Conservation (phyloP, 2,797 vertebrate species). For the Lacerta bilineata region DNA sequence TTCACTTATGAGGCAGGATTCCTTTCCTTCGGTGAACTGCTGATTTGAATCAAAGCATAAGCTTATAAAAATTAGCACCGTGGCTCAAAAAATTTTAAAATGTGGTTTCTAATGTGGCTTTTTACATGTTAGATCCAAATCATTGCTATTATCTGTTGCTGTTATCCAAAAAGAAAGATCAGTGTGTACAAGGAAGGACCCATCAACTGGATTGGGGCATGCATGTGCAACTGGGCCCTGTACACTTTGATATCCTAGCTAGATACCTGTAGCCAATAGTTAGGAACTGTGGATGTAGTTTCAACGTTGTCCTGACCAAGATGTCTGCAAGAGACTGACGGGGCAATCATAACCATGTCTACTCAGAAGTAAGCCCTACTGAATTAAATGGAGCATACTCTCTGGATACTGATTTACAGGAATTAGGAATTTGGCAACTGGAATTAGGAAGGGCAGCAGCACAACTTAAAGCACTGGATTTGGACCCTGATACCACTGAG, state of each 20-base stretch:
- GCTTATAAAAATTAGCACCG: constrained; percentile 33
- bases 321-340: not conserved
- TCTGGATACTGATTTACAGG: not conserved
- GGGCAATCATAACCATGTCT: no score
- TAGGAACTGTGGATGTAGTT: not conserved
- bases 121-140: not conserved
- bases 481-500: not conserved
- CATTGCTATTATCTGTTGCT: not conserved
- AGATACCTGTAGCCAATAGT: not conserved
- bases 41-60: constrained; percentile 38
- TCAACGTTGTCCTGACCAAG: not conserved
- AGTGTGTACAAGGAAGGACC: not conserved
- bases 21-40: constrained; percentile 34
- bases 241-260: not conserved
- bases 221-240: not conserved
- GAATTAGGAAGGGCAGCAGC: not conserved
- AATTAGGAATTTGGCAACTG: not conserved
- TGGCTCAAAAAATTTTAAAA: constrained; percentile 54
- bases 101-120: not conserved
- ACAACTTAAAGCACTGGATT: not conserved
- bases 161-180: not conserved
- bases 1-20: constrained; percentile 59
- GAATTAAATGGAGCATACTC: no score
- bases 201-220: not conserved
- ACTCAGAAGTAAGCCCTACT: no score